Evolutionary conservation across 2,888 invertebrate genomes (phyloP).

Genomic region (Protonemura montana): DNA sequence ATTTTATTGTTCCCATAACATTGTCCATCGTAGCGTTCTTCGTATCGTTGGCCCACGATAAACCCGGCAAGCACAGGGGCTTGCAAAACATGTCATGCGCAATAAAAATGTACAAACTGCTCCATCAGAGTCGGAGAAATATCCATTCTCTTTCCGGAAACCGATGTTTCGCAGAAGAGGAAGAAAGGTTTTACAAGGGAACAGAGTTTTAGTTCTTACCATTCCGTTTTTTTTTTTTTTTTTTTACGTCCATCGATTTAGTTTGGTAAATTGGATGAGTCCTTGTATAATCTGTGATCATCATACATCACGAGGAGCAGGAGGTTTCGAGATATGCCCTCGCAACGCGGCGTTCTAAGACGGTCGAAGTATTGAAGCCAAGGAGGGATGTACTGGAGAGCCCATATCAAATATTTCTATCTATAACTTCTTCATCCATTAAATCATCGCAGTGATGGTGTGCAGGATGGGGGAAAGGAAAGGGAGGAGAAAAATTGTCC

Average conservation of each 20-base stretch:
- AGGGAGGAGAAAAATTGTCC: constrained; percentile 24
- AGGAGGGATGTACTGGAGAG: background rate
- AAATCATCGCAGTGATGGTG: constrained; percentile 16
- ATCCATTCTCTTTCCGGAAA: background rate
- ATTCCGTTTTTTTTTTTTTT: background rate
- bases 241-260: background rate
- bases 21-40: background rate
- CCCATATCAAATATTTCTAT: constrained; percentile 27
- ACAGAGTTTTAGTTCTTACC: background rate
- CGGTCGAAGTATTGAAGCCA: background rate
- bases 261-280: constrained; percentile 7
- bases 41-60: too few species aligned
- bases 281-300: constrained; percentile 5
- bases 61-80: background rate
- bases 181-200: background rate
- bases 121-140: background rate
- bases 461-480: background rate
- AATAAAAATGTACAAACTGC: constrained; percentile 4
- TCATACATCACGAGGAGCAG: background rate
- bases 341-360: background rate
- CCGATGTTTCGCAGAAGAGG: too few species aligned
- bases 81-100: background rate
- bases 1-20: background rate
- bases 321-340: background rate
- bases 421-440: constrained; percentile 9